Evolutionary conservation across 2,888 invertebrate species (phyloP), one percentile per base, ranked within the genome.

Genomic region (Hesperia comma): DNA sequence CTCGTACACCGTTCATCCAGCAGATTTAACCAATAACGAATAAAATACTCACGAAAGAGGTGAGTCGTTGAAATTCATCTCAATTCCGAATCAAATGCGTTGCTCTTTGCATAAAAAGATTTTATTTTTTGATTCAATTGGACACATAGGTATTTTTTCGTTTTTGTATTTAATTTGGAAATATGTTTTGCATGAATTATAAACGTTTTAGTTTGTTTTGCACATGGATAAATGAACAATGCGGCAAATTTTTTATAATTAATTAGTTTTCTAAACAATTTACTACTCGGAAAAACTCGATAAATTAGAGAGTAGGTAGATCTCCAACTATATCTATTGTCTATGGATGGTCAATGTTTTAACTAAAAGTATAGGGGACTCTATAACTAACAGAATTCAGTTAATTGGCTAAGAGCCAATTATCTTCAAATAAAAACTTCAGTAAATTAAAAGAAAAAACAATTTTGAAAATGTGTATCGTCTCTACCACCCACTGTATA

Each of bases 61-160:
- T 10, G 15, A 51, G 7, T 15, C 56, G 56, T 56, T 46, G 58
- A 46, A 46, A 60, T 43, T 17, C 58, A 60, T 63, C 51, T 58
- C 64, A 58, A 53, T 64, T 58, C 33, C 19, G 41, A 17, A 49
- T 49, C 17, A 49, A 49, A 19, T 19, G 46, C 19, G 17, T 2
- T 46, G 49, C 19, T 49, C 12, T 19, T 19, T 49, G 49, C 8
- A 12, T 49, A 49, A 49, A 49, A 46, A 7, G 8, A 41, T 41
- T 19, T 21, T 17, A 8, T 19, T 49, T 21, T 49, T 21, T 15
- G 8, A 37, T 37, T 46, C 8, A 15, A 49, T 12, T 19, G 15
- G 21, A 49, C 10, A 49, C 19, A 49, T 19, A 19, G n/a, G n/a
- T n/a, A 7, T 49, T 49, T 49, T 46, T 15, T 49, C 12, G 19